Evolutionary conservation across 2,888 invertebrate species (phyloP), one percentile per base, ranked within the genome.

Genomic region (Azorinus chamasolen): DNA sequence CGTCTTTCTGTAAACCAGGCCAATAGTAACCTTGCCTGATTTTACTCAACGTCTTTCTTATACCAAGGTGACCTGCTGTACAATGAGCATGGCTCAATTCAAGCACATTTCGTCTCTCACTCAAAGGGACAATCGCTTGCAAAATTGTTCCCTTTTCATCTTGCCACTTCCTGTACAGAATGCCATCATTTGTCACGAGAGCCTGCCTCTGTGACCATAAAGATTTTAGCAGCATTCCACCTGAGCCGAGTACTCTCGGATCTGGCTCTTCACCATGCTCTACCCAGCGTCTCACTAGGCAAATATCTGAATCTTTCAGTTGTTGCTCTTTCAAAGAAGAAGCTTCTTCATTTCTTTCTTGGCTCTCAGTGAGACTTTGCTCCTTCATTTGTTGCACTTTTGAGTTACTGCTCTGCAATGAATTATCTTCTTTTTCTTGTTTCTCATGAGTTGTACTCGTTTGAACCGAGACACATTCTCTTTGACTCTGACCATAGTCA

Each of bases 1-100:
- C 53, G 48, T 66, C 57, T 27, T 57, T 50, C 41, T 64, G 39
- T 39, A 58, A 20, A 50, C 66, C 51, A 10, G 58, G 58, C 66
- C 66, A 66, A 39, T 51, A 66, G 22, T 39, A 66, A 14, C 27
- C 16, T 32, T 53, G 48, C 37, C 58, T 16, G 22, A 61, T 61
- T 25, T 62, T 70, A n/a, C 25, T 20, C 16, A 70, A 14, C 18
- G 58, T 63, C 41, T 55, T 63, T 16, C n/a, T 41, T 14, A 63
- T 24, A 8, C 55, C 62, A 27, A 62, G 18, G 43, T 59, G 72
- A 39, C 69, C 55, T 8, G 45, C 18, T 14, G 55, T 20, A n/a
- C 45, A 43, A 0, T 39, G 45, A 24, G 61, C 62, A 53, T 70
- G 62, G 27, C 32, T 20, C 14, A 32, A 22, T 14, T 16, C n/a